Percentiles rank a stretch among this genome's conserved stretches.
Conservation (phyloP, 1,140 invertebrate species). For the Bombus superbus region DNA sequence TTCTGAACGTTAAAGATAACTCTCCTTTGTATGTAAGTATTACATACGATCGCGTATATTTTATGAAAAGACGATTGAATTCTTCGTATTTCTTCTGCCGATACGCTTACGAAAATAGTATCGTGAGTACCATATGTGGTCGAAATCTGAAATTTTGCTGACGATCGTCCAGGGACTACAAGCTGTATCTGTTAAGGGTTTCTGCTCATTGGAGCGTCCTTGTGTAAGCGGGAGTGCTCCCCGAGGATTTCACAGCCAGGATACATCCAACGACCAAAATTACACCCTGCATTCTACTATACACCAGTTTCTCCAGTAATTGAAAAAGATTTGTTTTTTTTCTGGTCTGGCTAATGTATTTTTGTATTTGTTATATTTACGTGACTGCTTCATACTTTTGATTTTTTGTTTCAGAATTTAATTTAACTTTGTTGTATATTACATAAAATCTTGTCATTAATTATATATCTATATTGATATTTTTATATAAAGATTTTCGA, state of each 20-base stretch:
- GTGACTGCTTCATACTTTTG: no score
- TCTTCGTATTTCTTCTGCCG: not conserved
- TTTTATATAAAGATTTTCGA: no score
- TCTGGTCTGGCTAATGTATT: slow-evolving; percentile 2
- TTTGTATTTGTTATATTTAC: not conserved
- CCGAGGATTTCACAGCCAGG: slow-evolving; percentile 73
- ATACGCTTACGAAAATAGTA: slow-evolving; percentile 10
- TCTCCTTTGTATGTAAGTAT: no score
- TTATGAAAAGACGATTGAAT: slow-evolving; percentile 17
- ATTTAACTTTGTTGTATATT: not conserved
- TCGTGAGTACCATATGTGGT: slow-evolving; percentile 73
- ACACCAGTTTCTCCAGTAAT: slow-evolving; percentile 72
- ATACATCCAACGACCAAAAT: slow-evolving; percentile 71
- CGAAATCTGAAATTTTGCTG: slow-evolving; percentile 79
- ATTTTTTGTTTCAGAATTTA: no score
- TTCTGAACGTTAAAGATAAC: not conserved
- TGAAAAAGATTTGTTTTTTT: slow-evolving; percentile 77
- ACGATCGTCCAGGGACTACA: slow-evolving; percentile 77
- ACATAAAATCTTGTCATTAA: no score
- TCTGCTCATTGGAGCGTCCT: slow-evolving; percentile 77
- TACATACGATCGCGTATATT: no score
- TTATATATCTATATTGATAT: no score
- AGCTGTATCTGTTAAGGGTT: slow-evolving; percentile 75
- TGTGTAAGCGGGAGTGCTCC: slow-evolving; percentile 73
- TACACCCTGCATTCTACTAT: slow-evolving; percentile 70